Evolutionary conservation across 2,888 invertebrate species (phyloP).

Genomic region (Zonitis immaculata): DNA sequence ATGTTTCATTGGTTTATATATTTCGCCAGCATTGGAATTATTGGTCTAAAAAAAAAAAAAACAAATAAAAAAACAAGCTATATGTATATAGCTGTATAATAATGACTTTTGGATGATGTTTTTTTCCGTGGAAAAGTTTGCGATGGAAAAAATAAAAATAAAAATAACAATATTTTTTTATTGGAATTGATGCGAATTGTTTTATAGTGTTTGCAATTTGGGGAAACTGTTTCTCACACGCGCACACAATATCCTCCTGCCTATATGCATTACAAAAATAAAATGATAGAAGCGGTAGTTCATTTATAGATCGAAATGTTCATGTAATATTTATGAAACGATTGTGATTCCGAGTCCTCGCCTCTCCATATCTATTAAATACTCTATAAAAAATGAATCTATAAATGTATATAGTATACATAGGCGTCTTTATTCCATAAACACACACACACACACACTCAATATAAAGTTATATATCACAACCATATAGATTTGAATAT

Average conservation of each 20-base stretch:
- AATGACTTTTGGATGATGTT: constrained; percentile 18
- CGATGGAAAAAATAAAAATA: too few species aligned
- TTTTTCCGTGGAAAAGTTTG: too few species aligned
- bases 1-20: constrained; percentile 30
- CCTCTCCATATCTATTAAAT: constrained; percentile 1
- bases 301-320: constrained; percentile 30
- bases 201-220: constrained; percentile 1
- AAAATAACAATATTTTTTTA: too few species aligned
- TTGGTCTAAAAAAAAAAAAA: too few species aligned
- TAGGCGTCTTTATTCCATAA: too few species aligned
- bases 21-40: constrained; percentile 26
- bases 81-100: too few species aligned
- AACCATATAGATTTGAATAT: too few species aligned
- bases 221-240: constrained; percentile 16
- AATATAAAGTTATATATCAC: too few species aligned
- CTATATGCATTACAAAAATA: constrained; percentile 17
- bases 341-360: constrained; percentile 23
- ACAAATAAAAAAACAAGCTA: too few species aligned
- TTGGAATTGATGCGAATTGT: neutral
- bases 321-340: constrained; percentile 35
- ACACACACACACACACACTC: too few species aligned
- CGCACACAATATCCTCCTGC: constrained; percentile 19
- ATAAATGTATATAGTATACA: too few species aligned
- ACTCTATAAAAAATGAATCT: neutral
- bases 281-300: constrained; percentile 33